A percentile compares a stretch with the other conserved stretches of the same genome.
These are phyloP conservation scores for Agonopterix alstromeriana DNA, from an alignment of 2,888 invertebrate genomes.

Conservation along the genomic window DNA sequence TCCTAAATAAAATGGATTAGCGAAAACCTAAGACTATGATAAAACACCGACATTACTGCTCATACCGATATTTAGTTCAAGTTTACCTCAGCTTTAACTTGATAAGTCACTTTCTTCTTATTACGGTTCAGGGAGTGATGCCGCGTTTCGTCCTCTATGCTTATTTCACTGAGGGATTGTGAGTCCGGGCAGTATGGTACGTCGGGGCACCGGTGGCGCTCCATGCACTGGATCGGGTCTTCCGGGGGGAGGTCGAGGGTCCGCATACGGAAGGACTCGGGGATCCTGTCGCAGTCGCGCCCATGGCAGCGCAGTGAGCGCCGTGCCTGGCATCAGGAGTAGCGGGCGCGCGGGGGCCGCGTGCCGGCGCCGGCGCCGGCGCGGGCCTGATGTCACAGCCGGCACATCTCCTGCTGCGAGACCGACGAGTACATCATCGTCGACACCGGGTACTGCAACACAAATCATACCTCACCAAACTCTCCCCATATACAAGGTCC, in stretches of 20 bases:
- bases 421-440: conserved; percentile 80
- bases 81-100: conserved; percentile 58
- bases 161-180: conserved; percentile 61
- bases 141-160: conserved; percentile 60
- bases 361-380: conserved; percentile 58
- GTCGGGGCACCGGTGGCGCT: conserved; percentile 30
- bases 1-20: too few species aligned
- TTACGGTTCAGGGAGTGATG: conserved; percentile 43
- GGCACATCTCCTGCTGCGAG: conserved; percentile 80
- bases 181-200: conserved; percentile 50
- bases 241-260: conserved; percentile 47
- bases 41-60: conserved; percentile 12
- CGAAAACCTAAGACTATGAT: too few species aligned
- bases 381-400: conserved; percentile 80
- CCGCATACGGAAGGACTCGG: conserved; percentile 46
- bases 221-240: conserved; percentile 50
- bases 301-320: conserved; percentile 42
- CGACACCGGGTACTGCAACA: conserved; percentile 67
- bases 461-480: too few species aligned
- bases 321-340: conserved; percentile 64
- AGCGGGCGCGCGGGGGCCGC: conserved; percentile 48
- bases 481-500: too few species aligned
- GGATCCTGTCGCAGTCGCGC: conserved; percentile 27
- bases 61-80: conserved; percentile 25
- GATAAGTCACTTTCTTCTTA: conserved; percentile 46